A percentile compares a stretch with the other conserved stretches of the same genome.
Evolutionary conservation across 2,888 invertebrate species (phyloP).

Genomic region (Gymnocheta viridis): DNA sequence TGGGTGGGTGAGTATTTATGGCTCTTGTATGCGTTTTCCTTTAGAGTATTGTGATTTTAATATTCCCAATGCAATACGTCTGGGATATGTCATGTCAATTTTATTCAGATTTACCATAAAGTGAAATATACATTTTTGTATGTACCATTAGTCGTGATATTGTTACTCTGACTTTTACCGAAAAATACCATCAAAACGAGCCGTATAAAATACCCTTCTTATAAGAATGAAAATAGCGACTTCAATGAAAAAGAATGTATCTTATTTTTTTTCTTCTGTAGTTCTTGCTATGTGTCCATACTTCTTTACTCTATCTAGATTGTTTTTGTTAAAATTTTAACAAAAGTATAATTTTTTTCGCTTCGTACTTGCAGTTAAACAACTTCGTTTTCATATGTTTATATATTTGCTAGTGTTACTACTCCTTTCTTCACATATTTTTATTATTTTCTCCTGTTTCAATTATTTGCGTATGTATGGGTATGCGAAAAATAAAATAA

Average conservation of each 20-base stretch:
- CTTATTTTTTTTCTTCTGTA: slow-evolving; percentile 17
- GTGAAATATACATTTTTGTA: slow-evolving; percentile 55
- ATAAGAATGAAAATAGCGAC: slow-evolving; percentile 15
- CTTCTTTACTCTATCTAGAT: background rate
- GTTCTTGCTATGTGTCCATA: background rate
- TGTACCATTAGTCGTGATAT: slow-evolving; percentile 67
- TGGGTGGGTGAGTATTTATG: slow-evolving; percentile 1
- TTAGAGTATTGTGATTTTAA: slow-evolving; percentile 58
- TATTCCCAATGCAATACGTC: slow-evolving; percentile 73
- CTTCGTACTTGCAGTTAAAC: slow-evolving; percentile 26
- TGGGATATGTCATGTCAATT: slow-evolving; percentile 73
- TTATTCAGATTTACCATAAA: slow-evolving; percentile 73
- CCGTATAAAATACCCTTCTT: slow-evolving; percentile 8
- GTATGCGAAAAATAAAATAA: background rate
- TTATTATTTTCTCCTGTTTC: background rate
- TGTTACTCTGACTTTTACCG: slow-evolving; percentile 58
- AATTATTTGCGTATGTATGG: background rate
- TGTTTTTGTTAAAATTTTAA: slow-evolving; percentile 51
- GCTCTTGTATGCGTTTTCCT: slow-evolving; percentile 49
- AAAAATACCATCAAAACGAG: slow-evolving; percentile 57
- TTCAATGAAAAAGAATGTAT: slow-evolving; percentile 36
- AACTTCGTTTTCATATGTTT: slow-evolving; percentile 57
- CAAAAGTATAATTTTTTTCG: slow-evolving; percentile 52
- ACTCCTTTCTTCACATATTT: slow-evolving; percentile 17
- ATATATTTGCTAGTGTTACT: slow-evolving; percentile 5